Percentiles rank a stretch among this genome's conserved stretches.
Conservation (phyloP, 2,113 vertebrate species). For the Agelaius tricolor region DNA sequence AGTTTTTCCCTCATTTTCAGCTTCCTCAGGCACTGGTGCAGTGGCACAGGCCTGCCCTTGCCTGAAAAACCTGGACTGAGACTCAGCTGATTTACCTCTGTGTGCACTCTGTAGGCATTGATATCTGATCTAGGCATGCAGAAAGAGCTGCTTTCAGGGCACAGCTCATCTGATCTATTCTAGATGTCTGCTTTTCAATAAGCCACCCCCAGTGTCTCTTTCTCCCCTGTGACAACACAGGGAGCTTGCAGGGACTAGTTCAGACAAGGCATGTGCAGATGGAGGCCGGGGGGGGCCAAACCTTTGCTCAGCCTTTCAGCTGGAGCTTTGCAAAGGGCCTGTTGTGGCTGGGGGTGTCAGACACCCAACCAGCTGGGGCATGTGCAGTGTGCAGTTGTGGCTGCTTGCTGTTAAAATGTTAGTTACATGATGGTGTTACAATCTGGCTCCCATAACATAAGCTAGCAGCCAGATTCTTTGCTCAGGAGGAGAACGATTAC, state of each 20-base stretch:
- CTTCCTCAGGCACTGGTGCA: background rate
- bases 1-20: background rate
- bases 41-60: background rate
- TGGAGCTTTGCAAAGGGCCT: background rate
- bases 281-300: accelerated
- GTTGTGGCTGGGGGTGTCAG: background rate
- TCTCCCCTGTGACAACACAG: accelerated
- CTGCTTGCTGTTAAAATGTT: background rate
- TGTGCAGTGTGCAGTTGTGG: background rate
- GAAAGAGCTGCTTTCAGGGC: background rate
- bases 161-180: background rate
- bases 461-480: background rate
- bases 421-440: background rate
- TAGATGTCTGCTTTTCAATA: background rate
- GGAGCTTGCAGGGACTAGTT: background rate
- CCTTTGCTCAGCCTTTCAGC: background rate
- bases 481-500: background rate
- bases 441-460: background rate
- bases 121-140: background rate
- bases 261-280: background rate
- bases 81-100: background rate
- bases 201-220: background rate
- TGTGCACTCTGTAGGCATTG: background rate
- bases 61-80: background rate
- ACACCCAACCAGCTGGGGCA: background rate